phyloP scores from a whole-genome alignment of 2,888 invertebrate genomes.

The Amiota minor region DNA sequence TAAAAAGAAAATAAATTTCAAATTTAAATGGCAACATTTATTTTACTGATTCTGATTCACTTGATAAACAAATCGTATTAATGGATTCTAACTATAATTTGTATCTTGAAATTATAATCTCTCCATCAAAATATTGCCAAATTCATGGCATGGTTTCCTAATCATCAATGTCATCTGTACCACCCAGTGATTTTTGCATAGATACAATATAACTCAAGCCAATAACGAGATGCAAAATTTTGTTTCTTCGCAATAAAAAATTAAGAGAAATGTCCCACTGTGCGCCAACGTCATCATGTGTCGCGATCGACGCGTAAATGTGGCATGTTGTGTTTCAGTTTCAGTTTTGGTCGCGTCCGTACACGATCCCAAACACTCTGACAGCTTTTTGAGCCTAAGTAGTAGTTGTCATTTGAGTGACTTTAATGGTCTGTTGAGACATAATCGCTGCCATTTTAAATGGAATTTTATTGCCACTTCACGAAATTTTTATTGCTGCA shows the following conservation, averaged over 20 bases:
- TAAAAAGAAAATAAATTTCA: no score
- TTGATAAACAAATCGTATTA: no score
- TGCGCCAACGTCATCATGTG: constrained; percentile 60
- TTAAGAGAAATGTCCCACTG: constrained; percentile 52
- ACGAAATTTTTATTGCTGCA: constrained; percentile 64
- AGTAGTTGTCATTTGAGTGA: constrained; percentile 72
- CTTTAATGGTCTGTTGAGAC: constrained; percentile 74
- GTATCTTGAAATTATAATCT: background rate
- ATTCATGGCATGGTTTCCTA: background rate
- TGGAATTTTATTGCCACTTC: constrained; percentile 73
- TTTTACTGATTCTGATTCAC: no score
- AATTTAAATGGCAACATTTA: no score
- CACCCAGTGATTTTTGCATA: background rate
- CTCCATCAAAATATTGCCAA: background rate
- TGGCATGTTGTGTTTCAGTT: constrained; percentile 22
- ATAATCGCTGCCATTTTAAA: constrained; percentile 74
- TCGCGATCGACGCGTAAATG: constrained; percentile 55
- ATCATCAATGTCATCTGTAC: constrained; percentile 3
- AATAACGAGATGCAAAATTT: constrained; percentile 6
- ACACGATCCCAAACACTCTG: constrained; percentile 16
- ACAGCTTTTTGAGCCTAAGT: constrained; percentile 58
- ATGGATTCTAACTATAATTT: no score
- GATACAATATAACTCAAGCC: constrained; percentile 3
- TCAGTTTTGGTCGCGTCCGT: background rate
- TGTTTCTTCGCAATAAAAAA: constrained; percentile 8